Evolutionary conservation across 2,113 vertebrate species (phyloP), one percentile per base, ranked within the genome.

Genomic region (Talpa occidentalis): DNA sequence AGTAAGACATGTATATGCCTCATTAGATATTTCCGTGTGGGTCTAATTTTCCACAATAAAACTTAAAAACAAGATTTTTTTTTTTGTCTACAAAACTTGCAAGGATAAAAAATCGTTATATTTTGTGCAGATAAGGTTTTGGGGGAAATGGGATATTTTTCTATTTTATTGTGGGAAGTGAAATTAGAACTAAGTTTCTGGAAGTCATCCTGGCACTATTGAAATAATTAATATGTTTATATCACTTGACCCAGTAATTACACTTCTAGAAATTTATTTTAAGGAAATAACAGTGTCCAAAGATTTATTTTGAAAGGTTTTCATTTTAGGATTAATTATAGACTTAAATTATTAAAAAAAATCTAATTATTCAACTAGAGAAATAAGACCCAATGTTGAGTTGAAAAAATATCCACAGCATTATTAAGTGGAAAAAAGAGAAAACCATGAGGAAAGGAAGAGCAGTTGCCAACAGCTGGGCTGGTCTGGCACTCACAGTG

Each of bases 281-380:
- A 82, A 92, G 37, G 49, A 69, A 88, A 69, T 74, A 81, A 64
- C 24, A 67, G 60, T 40, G 35, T 74, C 80, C 26, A 3, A 40
- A 16, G 56, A 9, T 10, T 49, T 49, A 49, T 52, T 74, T 69
- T 44, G 90, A 66, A 85, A 85, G 19, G n/a, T 40, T 93, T 94
- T 93, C 37, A 56, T 79, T 78, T 90, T 91, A 32, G 42, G 69
- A 44, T 74, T 90, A 69, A 60, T 70, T 62, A 40, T 52, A 84
- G 84, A 26, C 15, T 67, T 76, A 52, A 91, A 79, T n/a, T 83
- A 52, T 54, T 76, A 80, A 59, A 81, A 6, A 94, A 79, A 80
- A 77, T 44, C 11, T n/a, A 89, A 56, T 84, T 79, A 88, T 73
- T 91, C 59, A 69, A 56, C 22, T 70, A 44, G 67, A 93, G 22